Conservation (phyloP, 2,113 vertebrate species). For the Myotis davidii region DNA sequence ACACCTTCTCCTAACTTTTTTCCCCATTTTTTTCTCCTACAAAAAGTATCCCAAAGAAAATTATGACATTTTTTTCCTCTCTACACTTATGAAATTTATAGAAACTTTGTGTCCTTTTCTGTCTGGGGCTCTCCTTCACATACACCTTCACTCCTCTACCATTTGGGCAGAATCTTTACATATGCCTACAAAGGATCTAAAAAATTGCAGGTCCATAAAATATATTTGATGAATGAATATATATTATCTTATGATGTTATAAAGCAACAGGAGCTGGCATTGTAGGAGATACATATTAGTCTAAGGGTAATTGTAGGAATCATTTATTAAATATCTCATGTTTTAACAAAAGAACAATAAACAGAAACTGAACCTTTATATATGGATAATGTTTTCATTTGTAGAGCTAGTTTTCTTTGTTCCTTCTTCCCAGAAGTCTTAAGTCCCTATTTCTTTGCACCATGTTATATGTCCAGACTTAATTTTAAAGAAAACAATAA, state of each 20-base stretch:
- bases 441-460: neutral
- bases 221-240: neutral
- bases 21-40: neutral
- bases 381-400: slow-evolving; percentile 4
- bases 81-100: neutral
- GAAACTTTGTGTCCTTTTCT: neutral
- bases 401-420: neutral
- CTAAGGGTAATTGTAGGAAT: neutral
- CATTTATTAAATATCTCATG: neutral
- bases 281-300: neutral
- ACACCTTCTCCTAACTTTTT: neutral
- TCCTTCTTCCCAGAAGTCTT: neutral
- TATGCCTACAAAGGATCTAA: neutral
- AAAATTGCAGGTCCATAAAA: neutral
- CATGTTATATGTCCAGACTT: neutral
- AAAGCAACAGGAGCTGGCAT: neutral
- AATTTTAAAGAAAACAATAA: slow-evolving; percentile 31
- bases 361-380: neutral
- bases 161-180: neutral
- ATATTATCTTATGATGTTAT: neutral
- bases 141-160: neutral
- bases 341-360: slow-evolving; percentile 49
- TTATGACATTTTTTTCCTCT: neutral
- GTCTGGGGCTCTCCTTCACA: neutral
- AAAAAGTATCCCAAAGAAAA: slow-evolving; percentile 14